A percentile compares a stretch with the other conserved stretches of the same genome.
Evolutionary conservation across 2,113 vertebrate species (phyloP).

Genomic region (Plecotus auritus): DNA sequence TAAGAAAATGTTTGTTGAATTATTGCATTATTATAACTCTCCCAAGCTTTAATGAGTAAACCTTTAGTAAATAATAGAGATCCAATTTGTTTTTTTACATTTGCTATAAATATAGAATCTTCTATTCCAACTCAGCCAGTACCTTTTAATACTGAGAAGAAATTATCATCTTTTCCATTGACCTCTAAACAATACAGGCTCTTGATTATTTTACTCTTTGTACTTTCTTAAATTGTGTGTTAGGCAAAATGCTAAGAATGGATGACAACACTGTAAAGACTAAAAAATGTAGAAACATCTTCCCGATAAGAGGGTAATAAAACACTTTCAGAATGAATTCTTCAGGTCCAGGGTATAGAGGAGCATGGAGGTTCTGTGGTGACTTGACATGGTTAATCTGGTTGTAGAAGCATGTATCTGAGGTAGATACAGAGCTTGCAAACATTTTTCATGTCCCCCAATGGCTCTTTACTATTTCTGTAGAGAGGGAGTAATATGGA

Average conservation of each 20-base stretch:
- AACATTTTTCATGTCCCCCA: background rate
- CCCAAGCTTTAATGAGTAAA: background rate
- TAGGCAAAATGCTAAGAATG: background rate
- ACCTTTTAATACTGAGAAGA: background rate
- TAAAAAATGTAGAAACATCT: background rate
- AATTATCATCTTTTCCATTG: background rate
- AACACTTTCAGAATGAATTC: background rate
- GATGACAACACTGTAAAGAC: background rate
- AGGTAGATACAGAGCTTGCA: background rate
- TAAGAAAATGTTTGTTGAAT: conserved; percentile 3
- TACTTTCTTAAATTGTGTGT: background rate
- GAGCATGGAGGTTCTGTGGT: no score
- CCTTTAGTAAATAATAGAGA: background rate
- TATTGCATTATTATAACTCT: background rate
- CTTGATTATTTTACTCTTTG: background rate
- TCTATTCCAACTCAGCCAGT: background rate
- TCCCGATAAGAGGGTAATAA: background rate
- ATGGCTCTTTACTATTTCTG: background rate
- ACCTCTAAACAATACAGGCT: background rate
- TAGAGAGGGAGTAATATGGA: background rate
- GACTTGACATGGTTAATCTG: background rate
- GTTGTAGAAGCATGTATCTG: background rate
- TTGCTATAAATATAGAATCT: background rate
- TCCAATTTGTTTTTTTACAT: background rate
- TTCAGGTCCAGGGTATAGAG: background rate